Evolutionary conservation across 35 echinoderm and acorn worm species (phyloP), one percentile per base, ranked within the genome.

Genomic region (Apostichopus californicus): DNA sequence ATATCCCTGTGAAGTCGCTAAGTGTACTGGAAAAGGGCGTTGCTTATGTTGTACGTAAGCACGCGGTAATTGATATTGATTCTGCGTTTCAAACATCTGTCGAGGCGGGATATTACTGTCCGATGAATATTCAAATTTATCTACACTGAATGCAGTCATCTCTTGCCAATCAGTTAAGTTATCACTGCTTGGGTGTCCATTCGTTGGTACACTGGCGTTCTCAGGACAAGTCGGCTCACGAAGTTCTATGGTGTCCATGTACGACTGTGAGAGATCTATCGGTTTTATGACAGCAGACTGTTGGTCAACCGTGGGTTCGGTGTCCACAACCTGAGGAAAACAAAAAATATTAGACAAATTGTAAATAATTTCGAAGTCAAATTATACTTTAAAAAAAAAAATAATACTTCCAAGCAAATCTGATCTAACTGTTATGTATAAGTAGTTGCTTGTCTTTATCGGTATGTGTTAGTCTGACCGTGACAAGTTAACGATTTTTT

Each of bases 101-200:
- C 21, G 77, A 5, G 77, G 77, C 18, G 77, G 21, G 77, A 22
- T 18, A 21, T 79, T 79, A 79, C 77, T 79, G 21, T 79, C 21
- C 14, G 13, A 79, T 79, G 77, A 79, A 79, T 79, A 79, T 79
- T 79, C 77, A 68, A 79, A 79, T 79, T 79, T 79, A 14, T 79
- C 77, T 14, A 79, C 21, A 22, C 21, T 79, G 77, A 79, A 79
- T 18, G 9, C 77, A 0, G 13, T 22, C 77, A 79, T 79, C 77
- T 79, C 77, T 22, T 79, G 77, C 77, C 77, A 79, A 22, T 14
- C 77, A 18, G 21, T 22, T 6, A 14, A 14, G 77, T 22, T 22
- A 22, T 9, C 21, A 79, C 21, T 79, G 21, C 14, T 22, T 22
- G 77, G 5, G 5, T 79, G 77, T 79, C 18, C 77, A 14, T 22